Base-by-base conservation (phyloP, 2,113 vertebrate species). In the Proterorhinus semilunaris region DNA sequence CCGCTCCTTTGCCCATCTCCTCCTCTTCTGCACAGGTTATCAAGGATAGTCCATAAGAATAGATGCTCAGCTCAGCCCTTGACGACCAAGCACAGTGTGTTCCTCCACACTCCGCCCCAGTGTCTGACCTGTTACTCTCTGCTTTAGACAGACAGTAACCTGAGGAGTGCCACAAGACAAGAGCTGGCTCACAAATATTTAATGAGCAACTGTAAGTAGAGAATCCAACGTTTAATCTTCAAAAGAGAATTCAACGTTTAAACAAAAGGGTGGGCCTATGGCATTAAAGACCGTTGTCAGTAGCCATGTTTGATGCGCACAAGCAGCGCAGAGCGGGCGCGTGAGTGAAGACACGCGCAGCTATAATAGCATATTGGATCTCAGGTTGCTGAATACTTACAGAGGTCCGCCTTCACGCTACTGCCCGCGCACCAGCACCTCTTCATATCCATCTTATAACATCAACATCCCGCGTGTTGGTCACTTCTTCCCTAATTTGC, bases 1-100 rank as follows among this genome's bases (percentile, higher is more conserved):
- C 74, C 2, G 71, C 80, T 72, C 80, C 79, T 9, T 68, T 69
- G 43, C 86, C 81, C 88, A 82, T 87, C 69, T 65, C 21, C 54
- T 11, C 6, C 10, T 57, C 54, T 17, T 54, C 16, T 21, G 16
- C 5, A 54, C 4, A 53, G 17, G 10, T 17, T 17, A 12, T 53
- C 2, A 53, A 17, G 3, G 12, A 53, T n/a, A 53, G 17, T 3
- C 9, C 16, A 17, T 17, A 0, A 27, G 10, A 11, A 6, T 1
- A 54, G 52, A 27, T 27, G 54, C 10, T 55, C 27, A 36, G 17
- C 53, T 55, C 17, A 36, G 8, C 17, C 8, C 6, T 12, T 27
- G 21, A 55, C 27, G 53, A 55, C 21, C 10, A 10, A 17, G 16
- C 3, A 17, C 13, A 8, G 10, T 36, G 8, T 57, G 9, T 36